phyloP scores from a whole-genome alignment of 2,888 invertebrate genomes.

The Chrysomela aeneicollis region DNA sequence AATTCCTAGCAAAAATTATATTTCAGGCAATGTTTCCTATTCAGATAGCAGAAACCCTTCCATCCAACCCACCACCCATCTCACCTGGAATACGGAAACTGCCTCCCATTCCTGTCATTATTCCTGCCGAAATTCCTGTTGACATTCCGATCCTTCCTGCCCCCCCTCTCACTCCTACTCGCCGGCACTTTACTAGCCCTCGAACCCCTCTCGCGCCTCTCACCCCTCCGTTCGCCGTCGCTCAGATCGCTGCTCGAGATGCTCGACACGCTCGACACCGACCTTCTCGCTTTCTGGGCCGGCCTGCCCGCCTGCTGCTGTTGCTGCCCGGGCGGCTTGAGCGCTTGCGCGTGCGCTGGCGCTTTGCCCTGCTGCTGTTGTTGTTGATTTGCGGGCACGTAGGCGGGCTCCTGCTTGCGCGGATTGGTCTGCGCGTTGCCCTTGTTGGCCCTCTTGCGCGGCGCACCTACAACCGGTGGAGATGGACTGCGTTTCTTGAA shows the following conservation, averaged over 20 bases:
- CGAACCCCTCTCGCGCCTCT: background rate
- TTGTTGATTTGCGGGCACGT: slow-evolving; percentile 30
- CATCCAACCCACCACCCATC: no score
- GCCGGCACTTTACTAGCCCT: background rate
- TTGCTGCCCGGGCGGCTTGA: slow-evolving; percentile 1
- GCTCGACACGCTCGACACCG: slow-evolving; percentile 65
- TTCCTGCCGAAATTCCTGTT: slow-evolving; percentile 20
- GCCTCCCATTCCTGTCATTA: slow-evolving; percentile 26
- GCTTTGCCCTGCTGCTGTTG: slow-evolving; percentile 34
- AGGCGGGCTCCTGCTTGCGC: slow-evolving; percentile 29
- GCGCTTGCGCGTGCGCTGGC: slow-evolving; percentile 39
- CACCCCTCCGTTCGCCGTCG: slow-evolving; percentile 45
- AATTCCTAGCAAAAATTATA: no score
- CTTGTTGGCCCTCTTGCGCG: slow-evolving; percentile 51
- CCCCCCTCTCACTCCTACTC: background rate
- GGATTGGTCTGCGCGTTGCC: slow-evolving; percentile 30
- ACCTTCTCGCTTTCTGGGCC: slow-evolving; percentile 54
- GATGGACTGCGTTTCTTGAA: slow-evolving; percentile 63
- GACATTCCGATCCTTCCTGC: background rate
- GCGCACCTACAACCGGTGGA: slow-evolving; percentile 66
- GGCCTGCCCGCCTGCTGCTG: background rate
- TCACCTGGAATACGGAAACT: slow-evolving; percentile 36
- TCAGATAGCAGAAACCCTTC: no score
- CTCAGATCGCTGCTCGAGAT: slow-evolving; percentile 62
- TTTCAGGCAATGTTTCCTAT: no score